A percentile compares a stretch with the other conserved stretches of the same genome.
These are phyloP conservation scores for Vultur gryphus DNA, from an alignment of 2,797 vertebrate genomes.

Conservation along the genomic window DNA sequence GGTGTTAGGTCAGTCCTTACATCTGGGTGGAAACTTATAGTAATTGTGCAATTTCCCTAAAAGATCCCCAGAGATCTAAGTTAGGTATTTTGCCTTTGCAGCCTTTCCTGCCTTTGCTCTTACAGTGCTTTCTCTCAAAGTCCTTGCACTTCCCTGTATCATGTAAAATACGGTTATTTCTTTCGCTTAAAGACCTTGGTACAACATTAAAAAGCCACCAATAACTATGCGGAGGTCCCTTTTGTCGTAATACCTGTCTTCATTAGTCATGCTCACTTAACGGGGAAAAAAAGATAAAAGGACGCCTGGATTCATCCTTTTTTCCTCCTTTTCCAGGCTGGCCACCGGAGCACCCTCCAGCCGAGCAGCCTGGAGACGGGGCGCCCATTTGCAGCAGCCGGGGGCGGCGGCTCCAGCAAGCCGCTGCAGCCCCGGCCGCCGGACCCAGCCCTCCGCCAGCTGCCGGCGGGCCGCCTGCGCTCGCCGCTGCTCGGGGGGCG, in stretches of 20 bases:
- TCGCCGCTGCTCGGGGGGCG: neutral
- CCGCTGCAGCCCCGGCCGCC: neutral
- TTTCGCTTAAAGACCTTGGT: neutral
- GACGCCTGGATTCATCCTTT: neutral
- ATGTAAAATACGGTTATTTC: neutral
- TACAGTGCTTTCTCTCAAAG: neutral
- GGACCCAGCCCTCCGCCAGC: neutral
- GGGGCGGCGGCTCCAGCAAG: neutral
- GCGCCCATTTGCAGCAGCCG: neutral
- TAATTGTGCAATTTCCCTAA: conserved; percentile 47
- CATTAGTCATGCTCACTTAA: neutral
- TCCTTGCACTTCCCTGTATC: neutral
- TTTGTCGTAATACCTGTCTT: neutral
- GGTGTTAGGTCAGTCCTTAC: neutral
- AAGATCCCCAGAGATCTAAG: neutral
- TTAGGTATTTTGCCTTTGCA: neutral
- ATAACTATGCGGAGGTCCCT: neutral
- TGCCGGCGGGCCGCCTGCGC: neutral
- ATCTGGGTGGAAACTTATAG: neutral
- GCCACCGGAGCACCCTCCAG: neutral
- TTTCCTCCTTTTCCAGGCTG: neutral
- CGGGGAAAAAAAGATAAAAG: rapidly evolving
- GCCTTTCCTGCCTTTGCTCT: conserved; percentile 6
- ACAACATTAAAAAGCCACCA: neutral
- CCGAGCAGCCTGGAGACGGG: neutral